These are phyloP conservation scores for Macaria notata DNA, from an alignment of 2,888 invertebrate species.

Conservation along the genomic window DNA sequence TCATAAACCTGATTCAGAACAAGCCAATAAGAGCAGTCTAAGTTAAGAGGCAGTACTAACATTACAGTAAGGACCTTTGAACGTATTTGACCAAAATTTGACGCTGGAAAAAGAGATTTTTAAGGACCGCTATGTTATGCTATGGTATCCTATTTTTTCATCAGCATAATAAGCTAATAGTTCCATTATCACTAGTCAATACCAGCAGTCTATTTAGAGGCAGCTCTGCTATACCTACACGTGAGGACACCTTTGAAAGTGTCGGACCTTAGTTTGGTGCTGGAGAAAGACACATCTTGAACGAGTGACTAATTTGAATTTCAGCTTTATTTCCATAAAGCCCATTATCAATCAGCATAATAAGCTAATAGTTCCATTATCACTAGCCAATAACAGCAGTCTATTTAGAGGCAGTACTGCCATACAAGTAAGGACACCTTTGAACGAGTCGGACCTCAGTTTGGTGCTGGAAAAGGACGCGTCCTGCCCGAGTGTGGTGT, in stretches of 20 bases:
- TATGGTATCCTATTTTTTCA: slow-evolving; percentile 4
- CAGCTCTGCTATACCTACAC: slow-evolving; percentile 93
- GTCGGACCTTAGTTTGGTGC: slow-evolving; percentile 93
- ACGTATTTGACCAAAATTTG: slow-evolving; percentile 92
- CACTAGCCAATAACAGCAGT: slow-evolving; percentile 94
- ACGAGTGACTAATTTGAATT: slow-evolving; percentile 66
- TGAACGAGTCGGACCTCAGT: slow-evolving; percentile 93
- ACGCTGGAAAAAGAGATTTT: slow-evolving; percentile 92
- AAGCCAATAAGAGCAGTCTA: slow-evolving; percentile 92
- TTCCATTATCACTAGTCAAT: slow-evolving; percentile 96
- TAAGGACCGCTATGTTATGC: background rate
- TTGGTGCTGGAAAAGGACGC: slow-evolving; percentile 92
- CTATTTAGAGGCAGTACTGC: slow-evolving; percentile 94
- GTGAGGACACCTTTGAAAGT: slow-evolving; percentile 96
- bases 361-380: slow-evolving; percentile 92
- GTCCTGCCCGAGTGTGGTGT: slow-evolving; percentile 86
- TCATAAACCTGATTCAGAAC: slow-evolving; percentile 93
- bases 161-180: slow-evolving; percentile 90
- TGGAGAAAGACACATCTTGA: slow-evolving; percentile 88
- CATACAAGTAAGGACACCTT: slow-evolving; percentile 95
- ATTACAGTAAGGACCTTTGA: slow-evolving; percentile 97
- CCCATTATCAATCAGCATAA: slow-evolving; percentile 83
- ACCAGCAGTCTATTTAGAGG: slow-evolving; percentile 94
- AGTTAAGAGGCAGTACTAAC: slow-evolving; percentile 93
- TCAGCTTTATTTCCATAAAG: no score